phyloP scores from a whole-genome alignment of 2,888 invertebrate genomes.

The Adelognathus sp. region DNA sequence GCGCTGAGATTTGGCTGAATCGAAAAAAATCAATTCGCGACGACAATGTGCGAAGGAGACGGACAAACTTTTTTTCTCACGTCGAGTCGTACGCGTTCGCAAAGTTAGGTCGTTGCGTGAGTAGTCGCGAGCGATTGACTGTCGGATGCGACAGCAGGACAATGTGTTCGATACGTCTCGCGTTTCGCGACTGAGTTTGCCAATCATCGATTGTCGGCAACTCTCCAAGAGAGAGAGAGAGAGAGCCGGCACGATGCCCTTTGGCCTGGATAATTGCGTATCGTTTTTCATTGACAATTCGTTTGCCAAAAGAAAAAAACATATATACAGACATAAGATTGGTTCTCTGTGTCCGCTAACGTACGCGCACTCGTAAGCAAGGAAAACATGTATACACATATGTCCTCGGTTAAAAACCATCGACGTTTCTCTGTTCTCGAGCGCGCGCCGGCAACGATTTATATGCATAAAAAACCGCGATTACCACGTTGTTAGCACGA shows the following conservation, averaged over 20 bases:
- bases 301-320: too few species aligned
- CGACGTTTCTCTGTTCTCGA: neutral
- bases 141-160: too few species aligned
- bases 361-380: neutral
- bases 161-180: slow-evolving; percentile 6
- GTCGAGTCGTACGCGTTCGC: slow-evolving; percentile 9
- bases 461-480: neutral
- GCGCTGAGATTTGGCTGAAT: too few species aligned
- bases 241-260: slow-evolving; percentile 78
- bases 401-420: neutral
- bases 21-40: too few species aligned
- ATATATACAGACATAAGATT: too few species aligned
- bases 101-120: slow-evolving; percentile 4
- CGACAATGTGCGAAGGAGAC: neutral
- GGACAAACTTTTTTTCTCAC: neutral
- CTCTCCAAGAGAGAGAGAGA: too few species aligned
- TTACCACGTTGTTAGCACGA: neutral
- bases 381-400: too few species aligned
- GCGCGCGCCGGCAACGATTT: neutral
- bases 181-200: slow-evolving; percentile 41
- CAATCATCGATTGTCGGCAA: slow-evolving; percentile 73
- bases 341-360: slow-evolving; percentile 20
- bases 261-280: slow-evolving; percentile 75
- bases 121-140: slow-evolving; percentile 50
- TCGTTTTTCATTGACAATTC: slow-evolving; percentile 79